These are phyloP conservation scores for Andrena dorsata DNA, from an alignment of 2,888 invertebrate genomes.

Conservation along the genomic window DNA sequence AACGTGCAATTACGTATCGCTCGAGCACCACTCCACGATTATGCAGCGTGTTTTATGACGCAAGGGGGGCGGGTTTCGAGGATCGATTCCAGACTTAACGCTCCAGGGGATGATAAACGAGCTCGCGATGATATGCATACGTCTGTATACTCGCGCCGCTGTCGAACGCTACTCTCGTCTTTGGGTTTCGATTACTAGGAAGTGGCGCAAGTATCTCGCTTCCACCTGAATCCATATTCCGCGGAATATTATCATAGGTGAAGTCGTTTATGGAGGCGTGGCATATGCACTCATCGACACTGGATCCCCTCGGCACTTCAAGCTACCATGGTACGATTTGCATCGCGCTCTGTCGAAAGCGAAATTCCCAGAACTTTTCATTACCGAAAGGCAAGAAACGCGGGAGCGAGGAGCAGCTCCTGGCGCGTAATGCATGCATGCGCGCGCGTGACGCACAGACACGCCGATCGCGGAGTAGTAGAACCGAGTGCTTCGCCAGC, in stretches of 20 bases:
- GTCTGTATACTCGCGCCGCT: too few species aligned
- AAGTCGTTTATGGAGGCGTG: too few species aligned
- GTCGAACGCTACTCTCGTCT: too few species aligned
- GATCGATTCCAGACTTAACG: neutral
- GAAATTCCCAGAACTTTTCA: neutral
- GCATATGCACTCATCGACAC: too few species aligned
- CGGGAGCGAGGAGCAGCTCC: neutral
- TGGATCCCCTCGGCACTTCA: too few species aligned
- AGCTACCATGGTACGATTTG: neutral
- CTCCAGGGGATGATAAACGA: neutral
- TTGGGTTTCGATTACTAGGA: too few species aligned
- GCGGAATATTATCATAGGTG: too few species aligned
- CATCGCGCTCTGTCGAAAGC: neutral
- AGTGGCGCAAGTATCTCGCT: too few species aligned
- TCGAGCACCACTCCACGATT: conserved; percentile 23
- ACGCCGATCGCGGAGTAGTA: conserved; percentile 28
- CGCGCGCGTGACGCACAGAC: conserved; percentile 19
- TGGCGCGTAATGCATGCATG: neutral
- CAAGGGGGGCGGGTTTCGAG: neutral
- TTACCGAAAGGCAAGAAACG: neutral
- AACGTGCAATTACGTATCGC: neutral
- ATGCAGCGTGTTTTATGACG: conserved; percentile 7
- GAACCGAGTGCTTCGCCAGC: conserved; percentile 54
- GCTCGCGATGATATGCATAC: neutral
- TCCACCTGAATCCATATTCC: too few species aligned